Evolutionary conservation across 2,888 invertebrate species (phyloP).

Genomic region (Lomographa bimaculata): DNA sequence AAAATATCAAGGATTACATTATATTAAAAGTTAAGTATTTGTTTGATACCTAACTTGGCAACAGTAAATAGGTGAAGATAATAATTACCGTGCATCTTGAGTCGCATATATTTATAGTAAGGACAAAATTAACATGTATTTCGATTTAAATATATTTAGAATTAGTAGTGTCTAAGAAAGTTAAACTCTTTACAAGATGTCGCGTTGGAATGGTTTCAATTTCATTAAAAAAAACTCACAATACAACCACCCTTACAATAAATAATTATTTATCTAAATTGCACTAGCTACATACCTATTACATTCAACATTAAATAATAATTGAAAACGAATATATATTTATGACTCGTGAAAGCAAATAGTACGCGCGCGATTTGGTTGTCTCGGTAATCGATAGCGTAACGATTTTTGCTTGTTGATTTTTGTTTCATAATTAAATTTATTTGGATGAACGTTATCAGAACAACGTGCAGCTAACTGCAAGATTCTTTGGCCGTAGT

Average conservation of each 20-base stretch:
- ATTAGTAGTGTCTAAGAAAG: slow-evolving; percentile 9
- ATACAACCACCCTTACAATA: slow-evolving; percentile 61
- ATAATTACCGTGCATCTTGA: no score
- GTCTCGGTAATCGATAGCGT: no score
- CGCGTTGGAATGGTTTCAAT: slow-evolving; percentile 61
- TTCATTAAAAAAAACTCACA: slow-evolving; percentile 40
- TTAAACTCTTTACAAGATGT: slow-evolving; percentile 23
- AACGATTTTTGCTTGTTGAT: no score
- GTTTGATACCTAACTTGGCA: background rate
- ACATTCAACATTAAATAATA: slow-evolving; percentile 33
- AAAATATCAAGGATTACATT: no score
- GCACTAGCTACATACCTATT: slow-evolving; percentile 68
- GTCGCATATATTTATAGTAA: background rate
- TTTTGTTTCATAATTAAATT: no score
- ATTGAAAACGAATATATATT: slow-evolving; percentile 10
- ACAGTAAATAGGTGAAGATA: slow-evolving; percentile 1
- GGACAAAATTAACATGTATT: slow-evolving; percentile 10
- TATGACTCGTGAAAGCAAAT: no score
- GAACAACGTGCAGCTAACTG: no score
- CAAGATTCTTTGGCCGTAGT: no score
- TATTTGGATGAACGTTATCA: no score
- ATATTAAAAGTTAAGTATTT: background rate
- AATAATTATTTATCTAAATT: slow-evolving; percentile 65
- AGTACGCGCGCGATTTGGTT: no score
- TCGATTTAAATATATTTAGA: slow-evolving; percentile 5